Conservation (phyloP, 2,797 vertebrate genomes). For the Manis crassicaudata region DNA sequence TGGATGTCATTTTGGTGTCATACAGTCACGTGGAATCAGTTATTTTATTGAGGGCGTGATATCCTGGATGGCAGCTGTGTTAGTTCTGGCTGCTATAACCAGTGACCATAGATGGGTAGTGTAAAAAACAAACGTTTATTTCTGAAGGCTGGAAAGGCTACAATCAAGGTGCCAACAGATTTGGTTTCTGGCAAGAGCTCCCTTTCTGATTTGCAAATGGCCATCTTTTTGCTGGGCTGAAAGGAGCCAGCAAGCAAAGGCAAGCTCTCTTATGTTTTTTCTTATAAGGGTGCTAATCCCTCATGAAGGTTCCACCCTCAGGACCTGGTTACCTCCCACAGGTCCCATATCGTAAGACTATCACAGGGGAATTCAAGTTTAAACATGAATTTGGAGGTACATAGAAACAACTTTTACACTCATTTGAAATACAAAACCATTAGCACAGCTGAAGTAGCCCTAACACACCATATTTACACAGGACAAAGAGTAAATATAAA, state of each 20-base stretch:
- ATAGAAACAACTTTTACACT: conserved; percentile 57
- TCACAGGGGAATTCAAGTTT: background rate
- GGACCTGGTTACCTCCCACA: background rate
- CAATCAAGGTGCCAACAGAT: background rate
- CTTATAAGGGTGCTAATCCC: background rate
- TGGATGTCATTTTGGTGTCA: conserved; percentile 50
- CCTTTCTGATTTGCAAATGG: background rate
- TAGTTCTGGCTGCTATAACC: background rate
- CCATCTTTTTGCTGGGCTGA: background rate
- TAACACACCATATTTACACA: background rate
- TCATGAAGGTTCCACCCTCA: background rate
- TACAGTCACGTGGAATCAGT: conserved; percentile 22
- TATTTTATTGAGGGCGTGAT: conserved; percentile 61
- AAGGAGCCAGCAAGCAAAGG: background rate
- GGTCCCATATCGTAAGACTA: background rate
- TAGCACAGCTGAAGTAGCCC: background rate
- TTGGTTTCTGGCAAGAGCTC: background rate
- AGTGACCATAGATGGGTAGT: background rate
- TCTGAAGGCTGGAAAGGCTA: background rate
- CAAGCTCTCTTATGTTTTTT: background rate
- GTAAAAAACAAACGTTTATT: background rate
- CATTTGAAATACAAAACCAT: conserved; percentile 75
- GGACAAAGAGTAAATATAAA: background rate
- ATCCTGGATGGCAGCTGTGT: conserved; percentile 59
- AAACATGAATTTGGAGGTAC: background rate